Percentiles rank a stretch among this genome's conserved stretches.
These are phyloP conservation scores for Sycophila sp. DNA, from an alignment of 1,140 invertebrate genomes.

Conservation along the genomic window DNA sequence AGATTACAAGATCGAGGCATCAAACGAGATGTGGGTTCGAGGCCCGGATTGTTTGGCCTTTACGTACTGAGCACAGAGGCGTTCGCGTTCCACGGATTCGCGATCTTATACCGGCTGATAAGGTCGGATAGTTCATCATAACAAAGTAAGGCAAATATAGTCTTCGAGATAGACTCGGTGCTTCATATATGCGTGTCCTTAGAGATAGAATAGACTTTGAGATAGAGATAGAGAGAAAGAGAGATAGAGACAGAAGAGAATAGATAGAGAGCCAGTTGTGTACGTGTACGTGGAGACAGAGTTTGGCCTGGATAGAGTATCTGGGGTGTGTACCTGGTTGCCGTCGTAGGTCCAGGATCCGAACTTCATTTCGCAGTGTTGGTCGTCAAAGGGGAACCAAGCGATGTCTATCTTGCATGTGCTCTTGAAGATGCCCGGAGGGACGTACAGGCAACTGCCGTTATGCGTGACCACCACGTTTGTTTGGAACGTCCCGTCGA, in stretches of 20 bases:
- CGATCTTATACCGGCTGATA: too few relatives aligned
- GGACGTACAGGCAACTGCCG: slow-evolving; percentile 95
- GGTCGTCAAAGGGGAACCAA: slow-evolving; percentile 99
- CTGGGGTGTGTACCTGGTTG: slow-evolving; percentile 78
- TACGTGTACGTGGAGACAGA: neutral
- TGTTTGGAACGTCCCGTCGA: slow-evolving; percentile 96
- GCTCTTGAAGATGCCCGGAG: slow-evolving; percentile 98
- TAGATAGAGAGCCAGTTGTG: neutral
- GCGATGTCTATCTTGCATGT: slow-evolving; percentile 99
- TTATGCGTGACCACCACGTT: slow-evolving; percentile 96
- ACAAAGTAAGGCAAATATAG: neutral
- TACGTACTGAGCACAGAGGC: too few relatives aligned
- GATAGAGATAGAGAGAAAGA: neutral
- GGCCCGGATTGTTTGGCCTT: too few relatives aligned
- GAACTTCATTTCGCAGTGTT: slow-evolving; percentile 96
- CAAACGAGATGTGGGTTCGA: too few relatives aligned
- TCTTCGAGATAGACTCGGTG: slow-evolving; percentile 11
- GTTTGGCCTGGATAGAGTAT: slow-evolving; percentile 36
- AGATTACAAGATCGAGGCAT: too few relatives aligned
- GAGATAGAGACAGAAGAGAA: neutral
- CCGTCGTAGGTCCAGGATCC: slow-evolving; percentile 96
- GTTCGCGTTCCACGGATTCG: too few relatives aligned
- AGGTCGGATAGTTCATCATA: too few relatives aligned
- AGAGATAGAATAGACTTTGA: neutral
- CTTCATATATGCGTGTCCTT: slow-evolving; percentile 12